phyloP scores from a whole-genome alignment of 2,797 vertebrate species.

The Sciurus carolinensis region DNA sequence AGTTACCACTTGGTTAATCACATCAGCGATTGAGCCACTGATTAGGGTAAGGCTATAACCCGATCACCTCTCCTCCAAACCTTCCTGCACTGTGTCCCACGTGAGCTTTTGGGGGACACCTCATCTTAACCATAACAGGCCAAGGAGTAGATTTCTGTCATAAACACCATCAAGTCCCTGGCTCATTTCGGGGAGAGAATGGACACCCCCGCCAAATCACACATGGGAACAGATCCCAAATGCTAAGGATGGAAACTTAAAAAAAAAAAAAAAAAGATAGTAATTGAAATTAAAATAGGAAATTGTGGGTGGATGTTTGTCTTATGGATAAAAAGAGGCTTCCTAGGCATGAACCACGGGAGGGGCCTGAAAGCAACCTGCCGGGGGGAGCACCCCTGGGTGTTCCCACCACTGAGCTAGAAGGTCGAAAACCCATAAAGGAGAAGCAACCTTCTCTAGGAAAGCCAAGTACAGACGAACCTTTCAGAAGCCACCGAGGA shows the following conservation, averaged over 20 bases:
- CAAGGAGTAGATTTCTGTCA: not conserved
- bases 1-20: too few relatives aligned
- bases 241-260: not conserved
- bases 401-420: not conserved
- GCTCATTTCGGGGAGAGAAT: not conserved
- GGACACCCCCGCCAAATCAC: not conserved
- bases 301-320: not conserved
- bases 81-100: too few relatives aligned
- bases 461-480: not conserved
- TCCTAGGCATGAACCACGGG: not conserved
- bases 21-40: too few relatives aligned
- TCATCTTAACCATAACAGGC: too few relatives aligned
- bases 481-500: not conserved
- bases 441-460: not conserved
- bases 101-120: too few relatives aligned
- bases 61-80: too few relatives aligned
- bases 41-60: too few relatives aligned
- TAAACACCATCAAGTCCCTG: not conserved
- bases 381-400: not conserved
- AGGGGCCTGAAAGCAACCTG: not conserved
- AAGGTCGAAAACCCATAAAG: not conserved
- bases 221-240: not conserved
- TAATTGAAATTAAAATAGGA: conserved; percentile 1
- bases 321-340: not conserved
- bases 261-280: too few relatives aligned